Evolutionary conservation across 2,888 invertebrate genomes (phyloP).

Genomic region (Stomorhina lunata): DNA sequence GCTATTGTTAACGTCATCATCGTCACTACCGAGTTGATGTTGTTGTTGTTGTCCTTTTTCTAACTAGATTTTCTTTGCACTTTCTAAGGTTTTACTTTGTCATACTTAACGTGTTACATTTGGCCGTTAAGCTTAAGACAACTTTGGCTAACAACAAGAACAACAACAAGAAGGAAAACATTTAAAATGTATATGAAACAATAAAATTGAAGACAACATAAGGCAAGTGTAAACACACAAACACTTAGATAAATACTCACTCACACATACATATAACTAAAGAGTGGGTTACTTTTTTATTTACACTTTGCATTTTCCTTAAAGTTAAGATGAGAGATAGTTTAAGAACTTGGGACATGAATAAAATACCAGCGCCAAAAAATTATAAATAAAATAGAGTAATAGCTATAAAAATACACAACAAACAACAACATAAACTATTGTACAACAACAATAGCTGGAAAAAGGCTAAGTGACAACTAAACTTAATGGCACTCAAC

Average conservation of each 20-base stretch:
- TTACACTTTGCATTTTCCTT: too few species aligned
- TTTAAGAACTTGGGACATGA: constrained; percentile 10
- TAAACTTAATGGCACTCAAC: constrained; percentile 78
- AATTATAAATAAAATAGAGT: constrained; percentile 34
- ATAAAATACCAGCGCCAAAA: constrained; percentile 6
- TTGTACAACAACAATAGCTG: constrained; percentile 55
- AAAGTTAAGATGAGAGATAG: constrained; percentile 34
- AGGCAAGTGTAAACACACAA: not conserved
- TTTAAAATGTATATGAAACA: constrained; percentile 40
- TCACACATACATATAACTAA: not conserved
- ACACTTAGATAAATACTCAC: not conserved
- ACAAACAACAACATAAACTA: not conserved
- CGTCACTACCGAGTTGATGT: constrained; percentile 35
- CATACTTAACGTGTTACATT: constrained; percentile 50
- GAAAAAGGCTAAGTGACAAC: constrained; percentile 79
- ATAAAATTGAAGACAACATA: constrained; percentile 58
- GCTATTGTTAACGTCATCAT: constrained; percentile 40
- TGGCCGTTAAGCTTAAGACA: constrained; percentile 55
- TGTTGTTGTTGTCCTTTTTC: not conserved
- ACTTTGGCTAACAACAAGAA: constrained; percentile 33
- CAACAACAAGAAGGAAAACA: not conserved
- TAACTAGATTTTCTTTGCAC: not conserved
- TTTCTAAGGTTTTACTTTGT: not conserved
- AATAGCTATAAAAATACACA: not conserved
- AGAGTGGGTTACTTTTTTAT: too few species aligned